A percentile compares a stretch with the other conserved stretches of the same genome.
These are phyloP conservation scores for Cynopterus brachyotis DNA, from an alignment of 2,113 vertebrate genomes.

Conservation along the genomic window DNA sequence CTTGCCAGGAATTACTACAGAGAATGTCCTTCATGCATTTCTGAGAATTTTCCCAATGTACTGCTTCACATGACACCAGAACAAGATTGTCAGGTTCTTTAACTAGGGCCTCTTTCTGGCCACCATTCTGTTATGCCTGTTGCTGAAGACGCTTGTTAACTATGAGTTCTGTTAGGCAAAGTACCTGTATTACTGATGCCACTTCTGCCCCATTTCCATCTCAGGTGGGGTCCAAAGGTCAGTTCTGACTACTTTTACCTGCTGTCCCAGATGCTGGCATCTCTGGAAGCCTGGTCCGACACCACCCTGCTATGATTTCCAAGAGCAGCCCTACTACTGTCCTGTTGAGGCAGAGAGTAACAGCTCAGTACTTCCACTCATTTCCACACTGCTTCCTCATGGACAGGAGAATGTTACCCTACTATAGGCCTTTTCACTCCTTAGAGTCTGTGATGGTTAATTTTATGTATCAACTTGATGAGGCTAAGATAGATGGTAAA, in stretches of 20 bases:
- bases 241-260: not conserved
- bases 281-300: not conserved
- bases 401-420: not conserved
- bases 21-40: not conserved
- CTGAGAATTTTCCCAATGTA: not conserved
- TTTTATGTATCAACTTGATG: not conserved
- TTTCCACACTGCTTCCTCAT: accelerated
- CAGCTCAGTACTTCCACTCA: not conserved
- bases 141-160: not conserved
- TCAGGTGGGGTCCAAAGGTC: not conserved
- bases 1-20: not conserved
- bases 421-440: not conserved
- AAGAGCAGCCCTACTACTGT: not conserved
- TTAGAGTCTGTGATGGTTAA: not conserved
- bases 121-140: not conserved
- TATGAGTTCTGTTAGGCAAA: not conserved
- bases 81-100: not conserved
- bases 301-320: not conserved
- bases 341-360: not conserved
- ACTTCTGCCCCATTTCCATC: not conserved
- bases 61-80: not conserved
- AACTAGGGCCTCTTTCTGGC: not conserved
- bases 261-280: not conserved
- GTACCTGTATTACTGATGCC: not conserved
- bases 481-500: not conserved